Evolutionary conservation across 2,888 invertebrate species (phyloP), one percentile per base, ranked within the genome.

Genomic region (Xanthostigma xanthostigma): DNA sequence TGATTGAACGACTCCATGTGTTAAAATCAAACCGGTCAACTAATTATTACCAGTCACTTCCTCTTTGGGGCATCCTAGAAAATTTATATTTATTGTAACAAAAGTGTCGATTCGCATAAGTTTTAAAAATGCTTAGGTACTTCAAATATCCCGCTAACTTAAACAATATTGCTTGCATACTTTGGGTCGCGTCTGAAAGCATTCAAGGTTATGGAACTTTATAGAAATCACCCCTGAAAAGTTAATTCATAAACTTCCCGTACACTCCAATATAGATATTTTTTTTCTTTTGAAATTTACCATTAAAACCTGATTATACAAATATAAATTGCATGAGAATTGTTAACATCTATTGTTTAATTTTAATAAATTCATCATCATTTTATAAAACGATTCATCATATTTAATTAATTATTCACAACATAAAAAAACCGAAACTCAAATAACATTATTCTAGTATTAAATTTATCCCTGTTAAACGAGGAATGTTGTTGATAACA

Each of bases 321-420:
- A 27, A 27, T 46, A 46, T 36, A 46, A 40, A 41, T 41, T 41
- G 14, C 36, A 17, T 36, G 36, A 41, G 41, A 46, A 40, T 36
- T 46, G 41, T 41, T 41, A 46, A 46, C 36, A 35, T 9, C 40
- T 34, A 33, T 41, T 41, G 35, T 46, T 17, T 46, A 46, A 17
- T 39, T 40, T 41, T 40, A 46, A 35, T 41, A 41, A 46, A 46
- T 37, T 33, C 36, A 46, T 35, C 40, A 46, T 17, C 17, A 40
- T 12, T 33, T 10, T 47, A 36, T 45, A 17, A 41, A 45, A 36
- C 33, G 47, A 42, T 49, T 35, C 48, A 52, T 53, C 52, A 52
- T 54, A 54, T 51, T 52, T 54, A 52, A 36, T 49, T 50, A 51
- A 52, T 52, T 51, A 49, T 41, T 52, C 44, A 44, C 43, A 48